Base-by-base conservation (phyloP, 2,113 vertebrate species). In the Ageneiosus marmoratus region DNA sequence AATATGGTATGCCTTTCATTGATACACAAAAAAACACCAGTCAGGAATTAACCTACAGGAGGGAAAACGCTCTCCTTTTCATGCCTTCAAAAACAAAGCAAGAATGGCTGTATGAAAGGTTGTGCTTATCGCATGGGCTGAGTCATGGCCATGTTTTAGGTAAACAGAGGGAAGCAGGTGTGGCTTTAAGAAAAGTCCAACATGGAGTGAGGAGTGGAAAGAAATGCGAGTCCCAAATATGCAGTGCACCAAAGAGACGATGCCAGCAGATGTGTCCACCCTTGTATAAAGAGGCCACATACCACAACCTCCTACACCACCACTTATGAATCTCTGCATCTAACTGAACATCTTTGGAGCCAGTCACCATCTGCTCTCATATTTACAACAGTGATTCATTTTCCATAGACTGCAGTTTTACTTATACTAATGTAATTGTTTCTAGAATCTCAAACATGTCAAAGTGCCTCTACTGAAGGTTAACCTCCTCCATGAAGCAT, bases 141-240 rank as follows among this genome's bases (percentile, higher is more conserved):
- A 74, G 78, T 85, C 85, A 85, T 56, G 37, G n/a, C 53, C n/a
- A 37, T 53, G 78, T 41, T 85, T 56, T 65, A 69, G 41, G 51
- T 58, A 86, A 82, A 84, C 79, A 89, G 27, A 44, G 76, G 34
- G 48, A 55, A 56, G 51, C 65, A 86, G 86, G 84, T 81, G 88
- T 85, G 86, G 86, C 63, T 10, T 53, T 46, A 24, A 51, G 29
- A 22, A 69, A 20, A 62, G 24, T 55, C 48, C 29, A 53, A 60
- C 73, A 56, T 63, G 67, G 34, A 75, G 22, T 8, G 29, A 62
- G 41, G 58, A 32, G 29, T 53, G 20, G 70, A 65, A 63, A 29
- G 65, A 69, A 70, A 55, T 8, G 32, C 4, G 29, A 3, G 50
- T 76, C 50, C 50, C 18, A 34, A 34, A 55, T 55, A 76, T 62